phyloP scores from a whole-genome alignment of 2,113 vertebrate genomes.

The Nothobranchius kuhntae region DNA sequence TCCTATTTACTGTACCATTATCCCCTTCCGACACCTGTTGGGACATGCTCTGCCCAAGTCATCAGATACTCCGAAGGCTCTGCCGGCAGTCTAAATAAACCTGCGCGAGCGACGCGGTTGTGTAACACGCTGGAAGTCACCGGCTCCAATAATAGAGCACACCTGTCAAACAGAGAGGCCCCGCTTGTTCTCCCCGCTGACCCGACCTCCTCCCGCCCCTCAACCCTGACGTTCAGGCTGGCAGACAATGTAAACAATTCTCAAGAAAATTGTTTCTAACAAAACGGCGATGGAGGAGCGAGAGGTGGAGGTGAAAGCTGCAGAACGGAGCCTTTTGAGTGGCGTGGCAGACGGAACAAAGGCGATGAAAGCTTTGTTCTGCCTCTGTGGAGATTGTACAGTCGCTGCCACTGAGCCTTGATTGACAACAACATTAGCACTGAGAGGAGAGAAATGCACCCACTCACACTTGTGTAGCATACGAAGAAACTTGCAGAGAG shows the following conservation, averaged over 20 bases:
- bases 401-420: conserved; percentile 68
- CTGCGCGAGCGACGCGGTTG: conserved; percentile 62
- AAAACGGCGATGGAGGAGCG: conserved; percentile 22
- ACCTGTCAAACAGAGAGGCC: conserved; percentile 77
- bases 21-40: conserved; percentile 65
- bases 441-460: conserved; percentile 67
- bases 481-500: conserved; percentile 50
- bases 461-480: conserved; percentile 73
- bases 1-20: conserved; percentile 60
- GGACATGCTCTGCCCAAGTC: conserved; percentile 69
- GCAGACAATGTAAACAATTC: conserved; percentile 52
- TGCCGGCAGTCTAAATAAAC: conserved; percentile 65
- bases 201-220: conserved; percentile 61
- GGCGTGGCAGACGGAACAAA: conserved; percentile 56
- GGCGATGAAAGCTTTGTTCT: conserved; percentile 66
- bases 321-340: conserved; percentile 44
- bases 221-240: conserved; percentile 57
- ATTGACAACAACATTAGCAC: conserved; percentile 75
- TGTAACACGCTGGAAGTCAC: conserved; percentile 72
- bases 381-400: conserved; percentile 65
- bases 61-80: conserved; percentile 63
- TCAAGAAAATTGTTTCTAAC: conserved; percentile 45
- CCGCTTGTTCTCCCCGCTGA: conserved; percentile 61
- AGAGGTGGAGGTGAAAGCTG: conserved; percentile 43
- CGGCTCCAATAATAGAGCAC: conserved; percentile 70